Evolutionary conservation across 1,140 invertebrate genomes (phyloP).

Genomic region (Eueides isabella): DNA sequence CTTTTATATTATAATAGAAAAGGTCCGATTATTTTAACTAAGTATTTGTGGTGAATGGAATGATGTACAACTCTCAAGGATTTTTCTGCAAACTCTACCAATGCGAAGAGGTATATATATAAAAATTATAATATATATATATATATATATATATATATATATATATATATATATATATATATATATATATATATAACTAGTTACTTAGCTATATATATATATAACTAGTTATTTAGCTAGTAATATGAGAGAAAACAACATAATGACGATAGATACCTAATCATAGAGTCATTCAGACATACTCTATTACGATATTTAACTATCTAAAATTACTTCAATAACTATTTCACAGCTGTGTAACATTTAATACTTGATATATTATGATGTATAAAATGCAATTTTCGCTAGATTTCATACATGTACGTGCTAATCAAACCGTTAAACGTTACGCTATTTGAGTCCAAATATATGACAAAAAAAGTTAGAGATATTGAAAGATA

Average conservation of each 20-base stretch:
- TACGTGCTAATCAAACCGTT: slow-evolving; percentile 20
- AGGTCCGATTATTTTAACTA: neutral
- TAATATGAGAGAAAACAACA: too few relatives aligned
- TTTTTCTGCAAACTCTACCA: neutral
- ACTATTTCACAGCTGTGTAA: neutral
- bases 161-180: too few relatives aligned
- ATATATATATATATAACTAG: too few relatives aligned
- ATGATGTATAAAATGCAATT: neutral
- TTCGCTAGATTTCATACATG: slow-evolving; percentile 4
- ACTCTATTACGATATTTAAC: neutral
- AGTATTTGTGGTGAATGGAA: slow-evolving; percentile 1
- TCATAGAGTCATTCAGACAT: neutral
- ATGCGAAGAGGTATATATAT: neutral
- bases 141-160: too few relatives aligned
- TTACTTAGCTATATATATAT: too few relatives aligned
- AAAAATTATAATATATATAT: neutral
- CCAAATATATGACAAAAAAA: slow-evolving; percentile 27
- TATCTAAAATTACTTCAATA: neutral
- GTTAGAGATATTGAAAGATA: slow-evolving; percentile 18
- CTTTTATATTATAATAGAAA: neutral
- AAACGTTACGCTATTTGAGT: slow-evolving; percentile 22
- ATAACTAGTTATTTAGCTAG: too few relatives aligned
- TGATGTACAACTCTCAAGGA: neutral
- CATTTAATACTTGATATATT: neutral
- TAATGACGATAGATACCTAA: too few relatives aligned